Percentiles rank a stretch among this genome's conserved stretches.
Evolutionary conservation across 2,797 vertebrate genomes (phyloP).

Genomic region (Phrynocephalus forsythii): DNA sequence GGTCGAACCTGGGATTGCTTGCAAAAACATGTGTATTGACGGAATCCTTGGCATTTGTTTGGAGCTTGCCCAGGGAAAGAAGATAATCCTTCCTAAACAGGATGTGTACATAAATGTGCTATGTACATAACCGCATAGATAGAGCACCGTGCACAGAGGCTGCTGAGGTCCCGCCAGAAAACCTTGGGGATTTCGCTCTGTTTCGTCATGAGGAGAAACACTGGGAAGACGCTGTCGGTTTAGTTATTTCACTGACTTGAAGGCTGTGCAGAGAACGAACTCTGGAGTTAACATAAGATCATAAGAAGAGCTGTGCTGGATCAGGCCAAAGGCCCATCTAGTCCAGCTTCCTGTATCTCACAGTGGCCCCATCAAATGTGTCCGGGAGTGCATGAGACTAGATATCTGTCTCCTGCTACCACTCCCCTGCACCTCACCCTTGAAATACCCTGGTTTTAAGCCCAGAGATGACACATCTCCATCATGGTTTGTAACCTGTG

Average conservation of each 20-base stretch:
- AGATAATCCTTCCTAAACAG: conserved; percentile 66
- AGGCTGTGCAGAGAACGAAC: background rate
- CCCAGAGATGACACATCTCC: too few species aligned
- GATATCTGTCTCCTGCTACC: too few species aligned
- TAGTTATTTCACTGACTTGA: background rate
- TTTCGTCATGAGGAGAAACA: conserved; percentile 4
- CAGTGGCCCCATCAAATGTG: too few species aligned
- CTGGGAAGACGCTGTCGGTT: background rate
- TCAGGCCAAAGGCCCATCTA: too few species aligned
- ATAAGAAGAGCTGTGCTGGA: too few species aligned
- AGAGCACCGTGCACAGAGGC: background rate
- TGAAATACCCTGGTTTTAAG: too few species aligned
- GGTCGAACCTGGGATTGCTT: conserved; percentile 56
- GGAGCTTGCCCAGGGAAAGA: conserved; percentile 55
- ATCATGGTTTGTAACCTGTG: too few species aligned
- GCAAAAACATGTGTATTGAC: conserved; percentile 51
- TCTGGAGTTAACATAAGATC: background rate
- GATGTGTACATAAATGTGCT: background rate
- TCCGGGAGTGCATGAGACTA: too few species aligned
- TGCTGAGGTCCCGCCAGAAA: conserved; percentile 41
- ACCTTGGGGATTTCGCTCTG: conserved; percentile 43
- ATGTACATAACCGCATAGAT: conserved; percentile 35
- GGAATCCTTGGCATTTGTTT: conserved; percentile 63
- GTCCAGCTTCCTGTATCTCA: too few species aligned
- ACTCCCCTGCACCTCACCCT: too few species aligned